Evolutionary conservation across 2,888 invertebrate species (phyloP), one percentile per base, ranked within the genome.

Genomic region (Chrysina gloriosa): DNA sequence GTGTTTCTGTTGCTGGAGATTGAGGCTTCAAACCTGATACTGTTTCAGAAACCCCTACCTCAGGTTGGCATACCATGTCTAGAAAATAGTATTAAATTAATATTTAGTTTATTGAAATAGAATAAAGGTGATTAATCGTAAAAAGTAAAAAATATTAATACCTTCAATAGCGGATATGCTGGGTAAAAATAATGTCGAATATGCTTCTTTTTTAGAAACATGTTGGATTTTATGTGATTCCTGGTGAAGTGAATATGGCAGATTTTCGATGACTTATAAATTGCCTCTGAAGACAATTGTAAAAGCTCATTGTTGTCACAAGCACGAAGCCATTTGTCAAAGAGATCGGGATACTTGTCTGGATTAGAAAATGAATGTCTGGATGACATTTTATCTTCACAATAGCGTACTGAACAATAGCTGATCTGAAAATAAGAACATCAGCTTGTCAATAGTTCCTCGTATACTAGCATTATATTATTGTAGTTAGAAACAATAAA

Each of bases 321-420:
- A 14, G 42, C 42, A 2, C 16, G 42, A n/a, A 42, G n/a, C 42
- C 42, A 42, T 42, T 2, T 2, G 2, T n/a, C 4, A 42, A 4
- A 42, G 2, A 2, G 16, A 2, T 42, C 14, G n/a, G 42, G 42
- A 42, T 4, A 42, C 3, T 16, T 42, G 2, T 42, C 42, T 16
- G 42, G 42, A 42, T 42, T 42, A 4, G 42, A 4, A 42, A 4
- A 42, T 14, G 14, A 14, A 42, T 42, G 42, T 42, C 42, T 1
- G 2, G 42, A 42, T 14, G 42, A 42, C 42, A 42, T 42, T 42
- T 42, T 42, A 4, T 42, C 42, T 34, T n/a, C n/a, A n/a, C n/a
- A n/a, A n/a, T n/a, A n/a, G n/a, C n/a, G n/a, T n/a, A n/a, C n/a
- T n/a, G n/a, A n/a, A n/a, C n/a, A n/a, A 1, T 2, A 34, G 4